Percentiles rank a stretch among this genome's conserved stretches.
These are phyloP conservation scores for Rhopalosiphum padi DNA, from an alignment of 1,140 invertebrate species.

Conservation along the genomic window DNA sequence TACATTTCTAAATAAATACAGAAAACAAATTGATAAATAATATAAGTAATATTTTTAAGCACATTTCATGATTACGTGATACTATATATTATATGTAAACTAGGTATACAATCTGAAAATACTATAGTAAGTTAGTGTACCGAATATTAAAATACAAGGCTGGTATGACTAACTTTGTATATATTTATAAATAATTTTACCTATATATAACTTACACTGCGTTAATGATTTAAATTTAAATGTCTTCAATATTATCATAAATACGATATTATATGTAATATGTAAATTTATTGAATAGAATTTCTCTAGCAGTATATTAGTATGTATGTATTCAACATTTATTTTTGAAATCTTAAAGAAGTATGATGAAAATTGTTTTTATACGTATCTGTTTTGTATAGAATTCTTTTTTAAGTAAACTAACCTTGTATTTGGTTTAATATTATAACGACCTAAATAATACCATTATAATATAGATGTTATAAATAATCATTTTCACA, in stretches of 20 bases:
- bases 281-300: too few species aligned
- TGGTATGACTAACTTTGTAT: neutral
- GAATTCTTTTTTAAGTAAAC: too few species aligned
- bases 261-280: neutral
- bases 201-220: neutral
- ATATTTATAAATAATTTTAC: neutral
- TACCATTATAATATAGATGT: too few species aligned
- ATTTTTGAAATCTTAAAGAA: too few species aligned
- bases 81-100: neutral
- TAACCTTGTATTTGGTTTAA: too few species aligned
- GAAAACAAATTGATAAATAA: neutral
- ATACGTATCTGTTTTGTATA: too few species aligned
- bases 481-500: too few species aligned
- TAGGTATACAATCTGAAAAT: neutral
- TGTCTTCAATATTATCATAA: neutral
- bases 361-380: too few species aligned
- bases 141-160: constrained; percentile 16
- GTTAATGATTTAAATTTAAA: neutral
- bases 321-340: too few species aligned
- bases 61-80: neutral
- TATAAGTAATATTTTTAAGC: neutral
- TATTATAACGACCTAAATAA: too few species aligned
- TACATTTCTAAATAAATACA: neutral
- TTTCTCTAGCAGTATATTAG: too few species aligned
- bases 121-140: neutral